Base-by-base conservation (phyloP, 2,888 invertebrate species). In the Acrobasis consociella region DNA sequence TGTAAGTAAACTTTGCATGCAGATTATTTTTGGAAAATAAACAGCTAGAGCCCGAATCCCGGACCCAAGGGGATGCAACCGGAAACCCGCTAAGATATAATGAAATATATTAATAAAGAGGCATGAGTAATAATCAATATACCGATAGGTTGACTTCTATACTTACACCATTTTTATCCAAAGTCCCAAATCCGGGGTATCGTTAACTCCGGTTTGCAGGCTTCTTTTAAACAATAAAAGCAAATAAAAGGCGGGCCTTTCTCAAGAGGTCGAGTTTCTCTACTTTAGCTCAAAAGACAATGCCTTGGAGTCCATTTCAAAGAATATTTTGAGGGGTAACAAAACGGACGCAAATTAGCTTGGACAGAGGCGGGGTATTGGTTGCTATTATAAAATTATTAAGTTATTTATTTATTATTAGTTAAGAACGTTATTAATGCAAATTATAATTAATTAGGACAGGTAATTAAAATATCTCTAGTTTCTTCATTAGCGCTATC, bases 161-260 rank as follows among this genome's bases (percentile, higher is more conserved):
- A 46, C n/a, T 46, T 3, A 0, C 46, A 13, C 10, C n/a, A 46
- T 46, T 46, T n/a, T 46, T 3, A 13, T 46, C 46, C 5, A 5
- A 42, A 46, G 46, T 71, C 76, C 77, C 76, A 75, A 77, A 76
- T 71, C 72, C 70, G 72, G 69, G 68, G 63, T 72, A 78, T 74
- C 81, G 75, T 80, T 79, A 79, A 80, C 77, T 74, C 73, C 77
- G 75, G 72, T 79, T 77, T 78, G 78, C 77, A 80, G 76, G 77
- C 75, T 78, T 77, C 81, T 80, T 82, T 80, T 75, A 78, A 81
- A 82, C 81, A 83, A 82, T 81, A 82, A 83, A 83, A 82, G 75
- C 77, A 81, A 83, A 83, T 83, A 82, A 82, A 81, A 76, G 71
- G 46, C 46, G 46, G 46, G 5, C 46, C 46, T 46, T 13, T 46